Conservation (phyloP, 2,888 invertebrate species). For the Leucophenga maculata region DNA sequence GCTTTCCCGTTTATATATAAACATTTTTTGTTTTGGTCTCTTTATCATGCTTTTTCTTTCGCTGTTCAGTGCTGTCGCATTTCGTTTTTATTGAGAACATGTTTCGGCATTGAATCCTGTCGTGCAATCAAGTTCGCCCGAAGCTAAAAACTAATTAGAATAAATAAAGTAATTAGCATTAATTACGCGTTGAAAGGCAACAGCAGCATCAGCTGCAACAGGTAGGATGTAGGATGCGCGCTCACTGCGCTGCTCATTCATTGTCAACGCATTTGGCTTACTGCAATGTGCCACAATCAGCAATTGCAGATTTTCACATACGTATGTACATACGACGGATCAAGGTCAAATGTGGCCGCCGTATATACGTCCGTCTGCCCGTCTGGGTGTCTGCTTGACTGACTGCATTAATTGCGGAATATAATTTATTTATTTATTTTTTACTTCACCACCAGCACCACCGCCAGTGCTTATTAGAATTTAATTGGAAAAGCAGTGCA, state of each 20-base stretch:
- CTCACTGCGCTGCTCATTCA: no score
- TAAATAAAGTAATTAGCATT: slow-evolving; percentile 36
- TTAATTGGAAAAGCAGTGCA: no score
- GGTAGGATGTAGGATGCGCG: no score
- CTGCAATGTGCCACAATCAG: background rate
- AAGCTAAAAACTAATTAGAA: slow-evolving; percentile 35
- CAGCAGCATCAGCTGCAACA: background rate
- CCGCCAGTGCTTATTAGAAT: no score
- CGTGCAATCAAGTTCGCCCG: slow-evolving; percentile 33
- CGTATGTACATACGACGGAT: no score
- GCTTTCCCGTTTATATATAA: slow-evolving; percentile 50
- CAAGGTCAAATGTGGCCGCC: no score
- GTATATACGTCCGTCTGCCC: no score
- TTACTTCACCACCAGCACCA: no score
- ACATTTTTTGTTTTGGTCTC: slow-evolving; percentile 33
- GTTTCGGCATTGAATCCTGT: slow-evolving; percentile 39
- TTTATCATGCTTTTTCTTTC: slow-evolving; percentile 34
- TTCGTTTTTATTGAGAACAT: slow-evolving; percentile 63
- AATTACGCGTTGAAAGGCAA: slow-evolving; percentile 34
- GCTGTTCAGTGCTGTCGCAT: slow-evolving; percentile 36
- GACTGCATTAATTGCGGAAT: no score
- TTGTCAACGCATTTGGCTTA: background rate
- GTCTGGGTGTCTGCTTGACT: background rate
- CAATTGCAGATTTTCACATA: background rate
- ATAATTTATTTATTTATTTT: no score